A percentile compares a stretch with the other conserved stretches of the same genome.
Conservation (phyloP, 2,113 vertebrate genomes). For the Rana temporaria region DNA sequence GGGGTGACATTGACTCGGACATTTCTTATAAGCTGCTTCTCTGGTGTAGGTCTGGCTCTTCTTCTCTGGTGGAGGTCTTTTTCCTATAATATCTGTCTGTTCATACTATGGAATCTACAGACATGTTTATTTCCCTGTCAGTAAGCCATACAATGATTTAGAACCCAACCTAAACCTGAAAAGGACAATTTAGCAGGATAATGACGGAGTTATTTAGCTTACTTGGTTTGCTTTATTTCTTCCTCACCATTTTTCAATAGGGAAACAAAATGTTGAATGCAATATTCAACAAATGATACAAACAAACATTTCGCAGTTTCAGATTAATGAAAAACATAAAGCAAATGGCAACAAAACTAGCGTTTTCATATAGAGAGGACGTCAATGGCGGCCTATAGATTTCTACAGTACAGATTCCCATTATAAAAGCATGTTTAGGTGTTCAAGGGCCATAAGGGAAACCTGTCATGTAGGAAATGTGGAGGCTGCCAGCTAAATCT, state of each 20-base stretch:
- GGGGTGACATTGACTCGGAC: slow-evolving; percentile 33
- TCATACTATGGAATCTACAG: slow-evolving; percentile 5
- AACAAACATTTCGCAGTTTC: no score
- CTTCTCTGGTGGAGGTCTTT: slow-evolving; percentile 37
- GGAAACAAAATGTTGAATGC: no score
- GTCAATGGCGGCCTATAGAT: no score
- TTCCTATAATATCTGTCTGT: slow-evolving; percentile 9
- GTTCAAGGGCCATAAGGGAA: no score
- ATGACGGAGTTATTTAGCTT: neutral
- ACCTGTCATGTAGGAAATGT: no score
- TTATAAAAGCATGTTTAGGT: no score
- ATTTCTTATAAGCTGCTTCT: slow-evolving; percentile 15
- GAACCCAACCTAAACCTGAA: neutral
- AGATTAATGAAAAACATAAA: no score
- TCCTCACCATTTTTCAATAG: neutral
- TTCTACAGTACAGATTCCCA: no score
- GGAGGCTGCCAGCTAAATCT: no score
- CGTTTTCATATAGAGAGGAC: no score
- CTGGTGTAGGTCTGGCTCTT: slow-evolving; percentile 42
- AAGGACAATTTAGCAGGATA: neutral
- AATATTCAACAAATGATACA: no score
- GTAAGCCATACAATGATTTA: slow-evolving; percentile 11
- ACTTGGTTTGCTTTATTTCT: neutral
- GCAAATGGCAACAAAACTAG: no score
- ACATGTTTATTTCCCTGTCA: slow-evolving; percentile 17